Percentiles rank a stretch among this genome's conserved stretches.
These are phyloP conservation scores for Antheraea mylitta DNA, from an alignment of 1,140 invertebrate species.

Conservation along the genomic window DNA sequence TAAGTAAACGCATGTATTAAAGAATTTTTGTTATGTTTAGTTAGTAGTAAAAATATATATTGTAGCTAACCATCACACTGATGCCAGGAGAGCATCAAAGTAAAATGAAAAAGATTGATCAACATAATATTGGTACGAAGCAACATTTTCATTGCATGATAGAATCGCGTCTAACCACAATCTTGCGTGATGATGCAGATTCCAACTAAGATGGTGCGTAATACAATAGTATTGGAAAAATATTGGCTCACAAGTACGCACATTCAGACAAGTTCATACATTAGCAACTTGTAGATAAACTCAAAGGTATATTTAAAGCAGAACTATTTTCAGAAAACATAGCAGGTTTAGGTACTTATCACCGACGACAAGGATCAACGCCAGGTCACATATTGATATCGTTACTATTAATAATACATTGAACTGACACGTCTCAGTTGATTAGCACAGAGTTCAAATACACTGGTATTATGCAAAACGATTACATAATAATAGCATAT, in stretches of 20 bases:
- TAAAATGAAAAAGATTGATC: too few relatives aligned
- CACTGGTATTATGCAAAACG: neutral
- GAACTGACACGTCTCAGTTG: slow-evolving; percentile 9
- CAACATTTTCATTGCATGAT: too few relatives aligned
- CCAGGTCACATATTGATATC: slow-evolving; percentile 28
- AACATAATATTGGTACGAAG: too few relatives aligned
- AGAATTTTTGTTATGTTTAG: too few relatives aligned
- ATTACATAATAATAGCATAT: neutral
- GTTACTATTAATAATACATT: slow-evolving; percentile 14
- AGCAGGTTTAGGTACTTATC: neutral
- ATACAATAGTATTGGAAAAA: neutral
- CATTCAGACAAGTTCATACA: neutral
- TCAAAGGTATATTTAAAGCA: neutral
- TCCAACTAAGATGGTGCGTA: neutral
- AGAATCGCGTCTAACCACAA: too few relatives aligned
- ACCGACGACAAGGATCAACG: slow-evolving; percentile 9
- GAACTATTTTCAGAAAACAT: neutral
- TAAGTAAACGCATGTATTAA: too few relatives aligned
- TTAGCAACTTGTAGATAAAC: neutral
- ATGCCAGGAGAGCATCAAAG: too few relatives aligned
- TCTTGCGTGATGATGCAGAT: neutral
- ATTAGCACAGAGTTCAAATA: neutral
- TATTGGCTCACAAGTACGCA: neutral
- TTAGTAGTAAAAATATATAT: too few relatives aligned
- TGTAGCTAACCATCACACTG: too few relatives aligned